Base-by-base conservation (phyloP, 2,888 invertebrate genomes). In the Hylaea fasciaria region DNA sequence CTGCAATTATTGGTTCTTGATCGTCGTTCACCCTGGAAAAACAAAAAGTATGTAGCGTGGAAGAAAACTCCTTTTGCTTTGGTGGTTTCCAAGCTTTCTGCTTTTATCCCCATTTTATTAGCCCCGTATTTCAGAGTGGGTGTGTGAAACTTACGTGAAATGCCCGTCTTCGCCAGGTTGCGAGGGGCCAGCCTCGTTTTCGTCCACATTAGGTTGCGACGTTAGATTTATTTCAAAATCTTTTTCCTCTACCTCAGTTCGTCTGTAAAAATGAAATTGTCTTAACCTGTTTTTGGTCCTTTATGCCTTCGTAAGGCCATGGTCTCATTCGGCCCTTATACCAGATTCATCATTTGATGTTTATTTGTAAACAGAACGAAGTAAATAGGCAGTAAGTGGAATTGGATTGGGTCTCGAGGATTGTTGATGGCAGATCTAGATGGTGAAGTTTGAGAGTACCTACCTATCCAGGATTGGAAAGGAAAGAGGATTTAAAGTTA, bases 1-100 rank as follows among this genome's bases (percentile, higher is more conserved):
- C 90, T 0, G 87, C 86, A 35, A 93, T 91, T 16, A 92, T 90
- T 0, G 91, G 91, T 62, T 92, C 91, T 65, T 88, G 73, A 29
- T 91, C 91, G 62, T 89, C 89, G 64, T 87, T 81, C 0, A 89
- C 87, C 41, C 91, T 91, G 75, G 47, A 81, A 81, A 63, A 16
- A 53, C 0, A 44, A 43, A 63, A 65, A 51, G 49, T 11, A 17
- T 7, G 4, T 16, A 37, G 32, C 3, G 9, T 8, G 32, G 10
- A 9, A 10, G 32, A 32, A 10, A 32, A 32, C 1, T 9, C 9
- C 32, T 32, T 32, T 32, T 32, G 9, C 3, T 32, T 32, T 32
- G 3, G 9, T 32, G 32, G 9, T 32, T 2, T 28, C 28, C 28
- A 28, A 28, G 3, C 28, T 28, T 7, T 22, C 9, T 32, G 32